Base-by-base conservation (phyloP, 2,797 vertebrate genomes). In the Heliangelus exortis region DNA sequence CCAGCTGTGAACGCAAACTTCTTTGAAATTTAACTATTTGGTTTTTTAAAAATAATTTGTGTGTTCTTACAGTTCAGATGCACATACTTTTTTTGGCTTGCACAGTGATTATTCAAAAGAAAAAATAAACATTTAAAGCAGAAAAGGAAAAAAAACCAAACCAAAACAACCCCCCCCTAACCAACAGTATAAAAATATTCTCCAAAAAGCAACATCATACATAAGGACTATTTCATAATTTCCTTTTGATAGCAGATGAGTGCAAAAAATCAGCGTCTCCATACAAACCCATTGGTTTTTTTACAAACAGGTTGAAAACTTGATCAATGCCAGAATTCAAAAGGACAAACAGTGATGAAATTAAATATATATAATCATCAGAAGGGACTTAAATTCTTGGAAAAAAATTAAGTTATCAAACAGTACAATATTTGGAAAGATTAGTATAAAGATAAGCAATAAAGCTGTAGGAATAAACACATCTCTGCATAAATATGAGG, bases 281-380 rank as follows among this genome's bases (percentile, higher is more conserved):
- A 54, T 72, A 69, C 76, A 87, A 59, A 69, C 12, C 16, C 15
- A 1, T 8, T 58, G 20, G 0, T 2, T 65, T 65, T 81, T 91
- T 89, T 50, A 50, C 8, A 43, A 66, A 80, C 20, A 23, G 21
- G 9, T 55, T 67, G 75, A 90, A 87, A 59, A 53, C 12, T 39
- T 82, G 31, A 79, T 29, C 61, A 71, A 34, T 57, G 66, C 22
- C 26, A 25, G 47, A 79, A 29, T 61, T 91, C 61, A 75, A 33
- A 80, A 90, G 23, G 68, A 90, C 9, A 91, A 71, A 61, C 33
- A 67, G 45, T 77, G 39, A 78, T 87, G 93, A 97, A 96, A 96
- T 69, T 66, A 58, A 90, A 95, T 36, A 88, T 28, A 79, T 33
- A n/a, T 63, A 90, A 84, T 65, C 43, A 94, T 59, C 80, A 92